Percentiles rank a stretch among this genome's conserved stretches.
phyloP scores from a whole-genome alignment of 2,113 vertebrate species.

The Corythaeola cristata region DNA sequence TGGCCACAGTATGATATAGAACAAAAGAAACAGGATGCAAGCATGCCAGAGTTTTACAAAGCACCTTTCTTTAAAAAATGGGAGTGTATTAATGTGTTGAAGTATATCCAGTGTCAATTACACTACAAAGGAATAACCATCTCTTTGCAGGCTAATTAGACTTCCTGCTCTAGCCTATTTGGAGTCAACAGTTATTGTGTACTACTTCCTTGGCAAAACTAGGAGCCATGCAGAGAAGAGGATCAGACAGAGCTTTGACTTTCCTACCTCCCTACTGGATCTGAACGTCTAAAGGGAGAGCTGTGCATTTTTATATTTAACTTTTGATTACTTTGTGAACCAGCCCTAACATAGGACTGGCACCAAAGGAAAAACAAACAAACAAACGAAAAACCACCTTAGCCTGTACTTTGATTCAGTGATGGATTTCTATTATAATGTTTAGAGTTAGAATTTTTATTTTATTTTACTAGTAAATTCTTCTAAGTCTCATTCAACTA shows the following conservation, averaged over 20 bases:
- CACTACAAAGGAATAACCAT: not conserved
- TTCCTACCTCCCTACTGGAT: not conserved
- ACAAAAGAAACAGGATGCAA: not conserved
- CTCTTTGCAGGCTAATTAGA: conserved; percentile 27
- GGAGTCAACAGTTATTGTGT: not conserved
- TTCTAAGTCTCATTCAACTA: not conserved
- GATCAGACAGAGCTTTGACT: not conserved
- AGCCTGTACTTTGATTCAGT: not conserved
- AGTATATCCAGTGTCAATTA: not conserved
- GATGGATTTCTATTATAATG: not conserved
- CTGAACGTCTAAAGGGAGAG: not conserved
- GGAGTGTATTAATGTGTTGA: not conserved
- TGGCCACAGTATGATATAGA: not conserved
- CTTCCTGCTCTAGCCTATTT: not conserved
- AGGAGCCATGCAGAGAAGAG: not conserved
- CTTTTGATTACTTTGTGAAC: not conserved
- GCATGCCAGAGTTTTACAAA: not conserved
- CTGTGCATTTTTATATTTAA: not conserved
- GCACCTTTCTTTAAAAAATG: not conserved
- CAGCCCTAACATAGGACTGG: not conserved
- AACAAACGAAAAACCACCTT: no score
- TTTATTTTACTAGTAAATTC: not conserved
- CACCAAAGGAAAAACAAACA: not conserved
- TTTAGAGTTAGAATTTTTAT: not conserved
- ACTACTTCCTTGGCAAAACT: not conserved